phyloP scores from a whole-genome alignment of 1,140 invertebrate genomes.

The Ptiloglossa arizonensis region DNA sequence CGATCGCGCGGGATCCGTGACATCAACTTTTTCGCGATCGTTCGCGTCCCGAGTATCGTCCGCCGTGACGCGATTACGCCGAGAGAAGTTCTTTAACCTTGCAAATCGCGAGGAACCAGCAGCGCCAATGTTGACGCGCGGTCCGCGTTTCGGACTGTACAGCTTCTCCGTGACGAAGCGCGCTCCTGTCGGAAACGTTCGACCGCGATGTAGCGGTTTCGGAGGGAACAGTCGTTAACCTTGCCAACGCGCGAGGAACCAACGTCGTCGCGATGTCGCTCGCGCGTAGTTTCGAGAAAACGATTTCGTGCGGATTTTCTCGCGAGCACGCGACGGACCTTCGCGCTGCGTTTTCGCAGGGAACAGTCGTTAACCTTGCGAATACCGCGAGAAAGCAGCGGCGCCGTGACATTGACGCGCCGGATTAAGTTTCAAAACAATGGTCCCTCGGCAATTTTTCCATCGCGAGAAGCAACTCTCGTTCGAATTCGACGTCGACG shows the following conservation, averaged over 20 bases:
- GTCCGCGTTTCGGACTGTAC: background rate
- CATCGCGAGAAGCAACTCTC: background rate
- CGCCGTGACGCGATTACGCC: slow-evolving; percentile 7
- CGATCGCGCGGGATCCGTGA: background rate
- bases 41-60: background rate
- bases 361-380: background rate
- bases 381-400: background rate
- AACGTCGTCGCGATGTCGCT: background rate
- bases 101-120: background rate
- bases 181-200: background rate
- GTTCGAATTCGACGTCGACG: background rate
- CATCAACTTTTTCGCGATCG: background rate
- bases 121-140: background rate
- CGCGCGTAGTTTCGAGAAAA: no score
- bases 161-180: background rate
- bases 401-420: background rate
- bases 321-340: no score
- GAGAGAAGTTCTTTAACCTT: slow-evolving; percentile 2
- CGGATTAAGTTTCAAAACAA: background rate
- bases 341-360: background rate
- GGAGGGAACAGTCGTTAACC: background rate
- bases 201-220: background rate
- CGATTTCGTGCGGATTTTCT: no score
- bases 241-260: no score
- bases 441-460: background rate